Base-by-base conservation (phyloP, 1,140 invertebrate genomes). In the Frieseomelitta varia region DNA sequence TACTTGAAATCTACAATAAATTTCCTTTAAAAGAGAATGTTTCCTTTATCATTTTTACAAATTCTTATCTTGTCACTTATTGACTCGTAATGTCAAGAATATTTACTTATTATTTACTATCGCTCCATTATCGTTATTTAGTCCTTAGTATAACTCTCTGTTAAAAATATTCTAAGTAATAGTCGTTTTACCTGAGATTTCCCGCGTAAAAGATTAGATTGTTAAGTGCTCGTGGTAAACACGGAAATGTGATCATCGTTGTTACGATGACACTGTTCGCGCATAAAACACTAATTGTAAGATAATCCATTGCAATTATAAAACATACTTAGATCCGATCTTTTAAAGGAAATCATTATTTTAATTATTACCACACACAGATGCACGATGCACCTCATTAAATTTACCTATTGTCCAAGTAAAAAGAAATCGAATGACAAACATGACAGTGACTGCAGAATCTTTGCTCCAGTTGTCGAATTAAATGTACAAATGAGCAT, bases 261-360 rank as follows among this genome's bases (percentile, higher is more conserved):
- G 27, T 80, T 47, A 65, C 39, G 39, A 68, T 61, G 24, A 85
- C 30, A 74, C 8, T 34, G 27, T 73, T 63, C 30, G 30, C 0
- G 12, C 21, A 74, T 34, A 15, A 30, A 4, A 10, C 11, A 0
- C 4, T 6, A n/a, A n/a, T n/a, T n/a, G n/a, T n/a, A 34, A 53
- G 2, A 17, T 11, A 34, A 55, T 61, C 4, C 1, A 0, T 19
- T 17, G 2, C 24, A 21, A 17, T 61, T 30, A 19, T 76, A 11
- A 75, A 75, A 65, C 53, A 39, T 30, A 21, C 2, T 17, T 8
- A 63, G 51, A 79, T 79, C 19, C 21, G 24, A 79, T 84, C 82
- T 56, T 55, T 71, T 10, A 24, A 11, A 24, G 47, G 56, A 79
- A 79, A 73, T 73, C 1, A 65, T 78, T 80, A 21, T 80, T 39